These are phyloP conservation scores for Listronotus bonariensis DNA, from an alignment of 1,140 invertebrate genomes.

Conservation along the genomic window DNA sequence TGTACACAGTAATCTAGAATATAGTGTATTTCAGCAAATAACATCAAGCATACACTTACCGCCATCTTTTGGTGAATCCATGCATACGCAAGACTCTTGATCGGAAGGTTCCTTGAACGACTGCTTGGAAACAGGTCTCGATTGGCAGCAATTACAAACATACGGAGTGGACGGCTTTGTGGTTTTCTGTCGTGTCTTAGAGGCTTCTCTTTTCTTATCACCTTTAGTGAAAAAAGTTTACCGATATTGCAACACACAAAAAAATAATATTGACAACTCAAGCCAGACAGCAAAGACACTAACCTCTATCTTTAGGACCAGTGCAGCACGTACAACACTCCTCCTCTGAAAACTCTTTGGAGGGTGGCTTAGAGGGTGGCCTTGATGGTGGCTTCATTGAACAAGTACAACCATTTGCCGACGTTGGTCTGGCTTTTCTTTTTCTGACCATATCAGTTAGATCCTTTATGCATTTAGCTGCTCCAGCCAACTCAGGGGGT, in stretches of 20 bases:
- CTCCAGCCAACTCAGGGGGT: slow-evolving; percentile 38
- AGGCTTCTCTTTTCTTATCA: background rate
- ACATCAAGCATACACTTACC: too few species aligned
- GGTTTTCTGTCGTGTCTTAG: background rate
- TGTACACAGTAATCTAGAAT: too few species aligned
- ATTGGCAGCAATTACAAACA: too few species aligned
- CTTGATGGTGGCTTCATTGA: slow-evolving; percentile 5
- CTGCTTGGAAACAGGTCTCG: too few species aligned
- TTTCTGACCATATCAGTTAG: slow-evolving; percentile 42
- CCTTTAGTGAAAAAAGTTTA: background rate
- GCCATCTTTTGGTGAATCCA: too few species aligned
- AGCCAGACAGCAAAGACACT: too few species aligned
- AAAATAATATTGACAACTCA: too few species aligned
- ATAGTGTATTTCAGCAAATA: too few species aligned
- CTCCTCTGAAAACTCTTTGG: slow-evolving; percentile 3
- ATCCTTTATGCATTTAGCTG: slow-evolving; percentile 42
- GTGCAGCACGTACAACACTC: slow-evolving; percentile 25
- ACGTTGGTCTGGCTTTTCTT: slow-evolving; percentile 11
- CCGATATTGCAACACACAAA: too few species aligned
- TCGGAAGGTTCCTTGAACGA: too few species aligned
- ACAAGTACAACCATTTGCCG: slow-evolving; percentile 5
- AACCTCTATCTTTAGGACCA: slow-evolving; percentile 23
- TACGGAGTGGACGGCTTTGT: background rate
- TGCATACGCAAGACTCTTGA: too few species aligned
- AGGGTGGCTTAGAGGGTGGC: background rate